A percentile compares a stretch with the other conserved stretches of the same genome.
Evolutionary conservation across 2,797 vertebrate genomes (phyloP).

Genomic region (Megaceryle alcyon): DNA sequence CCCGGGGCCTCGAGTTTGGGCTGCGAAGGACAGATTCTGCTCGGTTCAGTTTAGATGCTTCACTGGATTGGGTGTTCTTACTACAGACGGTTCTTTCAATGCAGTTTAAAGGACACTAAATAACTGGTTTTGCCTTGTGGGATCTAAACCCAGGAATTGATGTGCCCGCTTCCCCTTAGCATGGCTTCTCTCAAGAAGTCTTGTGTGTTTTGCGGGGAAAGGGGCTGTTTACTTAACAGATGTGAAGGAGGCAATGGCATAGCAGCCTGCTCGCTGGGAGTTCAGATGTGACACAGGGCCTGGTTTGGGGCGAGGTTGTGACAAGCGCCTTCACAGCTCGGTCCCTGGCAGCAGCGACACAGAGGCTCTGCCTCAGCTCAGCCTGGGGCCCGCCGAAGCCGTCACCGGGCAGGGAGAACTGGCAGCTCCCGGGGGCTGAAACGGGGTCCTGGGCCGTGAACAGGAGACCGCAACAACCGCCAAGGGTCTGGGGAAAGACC

Average conservation of each 20-base stretch:
- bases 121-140: neutral
- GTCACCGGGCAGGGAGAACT: fast-evolving
- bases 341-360: neutral
- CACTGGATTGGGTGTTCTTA: neutral
- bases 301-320: neutral
- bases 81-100: neutral
- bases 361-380: neutral
- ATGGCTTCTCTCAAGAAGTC: fast-evolving
- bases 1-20: too few species aligned
- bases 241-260: fast-evolving
- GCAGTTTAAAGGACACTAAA: neutral
- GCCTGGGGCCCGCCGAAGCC: fast-evolving
- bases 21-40: too few species aligned
- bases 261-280: neutral
- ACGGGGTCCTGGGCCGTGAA: fast-evolving
- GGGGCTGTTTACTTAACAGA: neutral
- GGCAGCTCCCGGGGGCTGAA: neutral
- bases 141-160: neutral
- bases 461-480: fast-evolving
- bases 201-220: neutral
- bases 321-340: neutral
- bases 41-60: neutral
- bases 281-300: neutral
- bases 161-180: neutral
- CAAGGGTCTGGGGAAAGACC: fast-evolving